Evolutionary conservation across 2,113 vertebrate genomes (phyloP).

Genomic region (Tachysurus vachellii): DNA sequence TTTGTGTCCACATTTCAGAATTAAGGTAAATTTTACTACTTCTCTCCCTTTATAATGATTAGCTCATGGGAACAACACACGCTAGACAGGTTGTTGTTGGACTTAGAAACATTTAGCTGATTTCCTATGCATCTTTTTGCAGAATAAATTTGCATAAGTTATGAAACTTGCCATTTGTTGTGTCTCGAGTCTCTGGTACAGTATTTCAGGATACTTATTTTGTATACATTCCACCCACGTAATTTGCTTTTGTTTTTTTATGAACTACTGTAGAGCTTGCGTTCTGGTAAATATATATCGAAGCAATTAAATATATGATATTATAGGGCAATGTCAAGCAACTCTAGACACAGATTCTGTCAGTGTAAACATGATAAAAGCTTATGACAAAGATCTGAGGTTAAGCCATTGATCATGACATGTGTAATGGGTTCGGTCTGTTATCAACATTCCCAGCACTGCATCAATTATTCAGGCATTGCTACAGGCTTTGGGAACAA

Average conservation of each 20-base stretch:
- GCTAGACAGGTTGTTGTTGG: background rate
- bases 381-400: conserved; percentile 33
- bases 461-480: conserved; percentile 53
- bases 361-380: conserved; percentile 51
- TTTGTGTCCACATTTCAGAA: background rate
- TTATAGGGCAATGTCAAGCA: conserved; percentile 39
- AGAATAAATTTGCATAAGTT: background rate
- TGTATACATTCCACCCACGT: background rate
- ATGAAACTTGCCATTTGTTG: background rate
- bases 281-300: background rate
- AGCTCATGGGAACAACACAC: background rate
- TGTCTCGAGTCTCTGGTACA: background rate
- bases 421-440: conserved; percentile 42
- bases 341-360: conserved; percentile 40
- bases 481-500: conserved; percentile 42
- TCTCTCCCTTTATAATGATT: background rate
- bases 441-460: conserved; percentile 36
- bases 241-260: background rate
- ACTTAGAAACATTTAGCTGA: background rate
- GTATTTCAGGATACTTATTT: background rate
- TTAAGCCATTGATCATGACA: conserved; percentile 47
- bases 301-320: conserved; percentile 15
- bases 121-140: background rate
- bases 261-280: background rate
- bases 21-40: background rate